phyloP scores from a whole-genome alignment of 37 sponge, comb jelly and placozoan genomes.

The Halisarca cf. caerulea region DNA sequence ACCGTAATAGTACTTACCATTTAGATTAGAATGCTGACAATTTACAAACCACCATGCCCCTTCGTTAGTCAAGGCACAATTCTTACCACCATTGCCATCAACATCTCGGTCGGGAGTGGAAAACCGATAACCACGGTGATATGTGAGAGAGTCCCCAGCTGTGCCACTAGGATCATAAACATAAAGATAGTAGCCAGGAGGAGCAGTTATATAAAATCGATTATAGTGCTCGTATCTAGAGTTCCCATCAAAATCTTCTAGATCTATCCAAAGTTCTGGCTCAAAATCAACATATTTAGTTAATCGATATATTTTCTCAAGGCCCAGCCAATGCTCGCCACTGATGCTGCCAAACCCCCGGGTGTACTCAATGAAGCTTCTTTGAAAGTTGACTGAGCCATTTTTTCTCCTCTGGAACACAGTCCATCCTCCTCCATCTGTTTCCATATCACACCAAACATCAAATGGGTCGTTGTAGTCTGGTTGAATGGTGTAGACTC shows the following conservation, averaged over 20 bases:
- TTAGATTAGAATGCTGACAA: constrained; percentile 21
- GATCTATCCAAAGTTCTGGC: constrained; percentile 20
- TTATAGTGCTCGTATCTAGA: constrained; percentile 2
- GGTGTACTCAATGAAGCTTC: constrained; percentile 5
- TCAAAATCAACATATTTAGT: constrained; percentile 11
- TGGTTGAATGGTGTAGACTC: constrained; percentile 19
- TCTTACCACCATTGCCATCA: constrained; percentile 13
- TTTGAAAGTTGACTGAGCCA: constrained; percentile 29
- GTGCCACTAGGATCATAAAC: constrained; percentile 22
- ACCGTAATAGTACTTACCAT: constrained; percentile 16
- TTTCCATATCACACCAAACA: constrained; percentile 20
- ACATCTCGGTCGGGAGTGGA: constrained; percentile 25
- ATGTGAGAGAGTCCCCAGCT: constrained; percentile 31
- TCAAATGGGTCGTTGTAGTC: constrained; percentile 8
- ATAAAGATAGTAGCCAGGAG: not conserved
- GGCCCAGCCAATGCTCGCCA: constrained; percentile 32
- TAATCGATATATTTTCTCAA: constrained; percentile 27
- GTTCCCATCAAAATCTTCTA: constrained; percentile 11
- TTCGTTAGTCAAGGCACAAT: constrained; percentile 18
- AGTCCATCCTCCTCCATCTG: constrained; percentile 36
- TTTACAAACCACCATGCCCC: constrained; percentile 24
- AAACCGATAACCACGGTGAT: constrained; percentile 14
- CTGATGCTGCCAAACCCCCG: not conserved
- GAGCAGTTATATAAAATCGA: not conserved
- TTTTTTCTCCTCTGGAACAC: constrained; percentile 24